A percentile compares a stretch with the other conserved stretches of the same genome.
Evolutionary conservation across 2,113 vertebrate species (phyloP).

Genomic region (Toxotes jaculatrix): DNA sequence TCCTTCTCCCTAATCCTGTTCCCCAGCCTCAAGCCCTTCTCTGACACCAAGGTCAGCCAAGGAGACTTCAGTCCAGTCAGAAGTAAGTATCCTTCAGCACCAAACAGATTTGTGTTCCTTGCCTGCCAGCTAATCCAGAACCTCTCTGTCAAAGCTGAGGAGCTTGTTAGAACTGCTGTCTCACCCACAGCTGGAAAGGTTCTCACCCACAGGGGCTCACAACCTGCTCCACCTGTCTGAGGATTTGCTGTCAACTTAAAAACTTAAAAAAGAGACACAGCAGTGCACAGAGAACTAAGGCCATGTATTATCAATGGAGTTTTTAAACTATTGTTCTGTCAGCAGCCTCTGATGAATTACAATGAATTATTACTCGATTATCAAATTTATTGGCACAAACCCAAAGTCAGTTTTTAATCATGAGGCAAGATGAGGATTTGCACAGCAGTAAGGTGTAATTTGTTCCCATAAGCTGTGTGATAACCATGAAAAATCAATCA

Average conservation of each 20-base stretch:
- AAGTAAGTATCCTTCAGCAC: conserved; percentile 83
- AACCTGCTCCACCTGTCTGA: conserved; percentile 15
- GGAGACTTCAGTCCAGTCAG: conserved; percentile 90
- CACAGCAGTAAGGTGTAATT: conserved; percentile 41
- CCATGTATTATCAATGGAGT: background rate
- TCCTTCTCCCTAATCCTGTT: conserved; percentile 93
- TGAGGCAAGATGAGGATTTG: conserved; percentile 20
- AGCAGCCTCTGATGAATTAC: background rate
- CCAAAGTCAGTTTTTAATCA: conserved; percentile 15
- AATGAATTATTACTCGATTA: background rate
- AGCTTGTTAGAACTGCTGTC: conserved; percentile 36
- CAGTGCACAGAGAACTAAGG: background rate
- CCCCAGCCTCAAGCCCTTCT: conserved; percentile 91
- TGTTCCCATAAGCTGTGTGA: conserved; percentile 42
- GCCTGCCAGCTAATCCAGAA: conserved; percentile 43
- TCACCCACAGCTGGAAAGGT: conserved; percentile 1
- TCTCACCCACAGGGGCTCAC: conserved; percentile 27
- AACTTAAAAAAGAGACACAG: background rate
- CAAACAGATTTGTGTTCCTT: conserved; percentile 16
- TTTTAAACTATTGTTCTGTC: conserved; percentile 26
- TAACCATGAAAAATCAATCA: conserved; percentile 5
- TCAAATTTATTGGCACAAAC: conserved; percentile 7
- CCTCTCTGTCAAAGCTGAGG: conserved; percentile 31
- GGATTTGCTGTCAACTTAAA: conserved; percentile 29
- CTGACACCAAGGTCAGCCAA: conserved; percentile 84